These are phyloP conservation scores for Quiscalus mexicanus DNA, from an alignment of 2,113 vertebrate species.

Conservation along the genomic window DNA sequence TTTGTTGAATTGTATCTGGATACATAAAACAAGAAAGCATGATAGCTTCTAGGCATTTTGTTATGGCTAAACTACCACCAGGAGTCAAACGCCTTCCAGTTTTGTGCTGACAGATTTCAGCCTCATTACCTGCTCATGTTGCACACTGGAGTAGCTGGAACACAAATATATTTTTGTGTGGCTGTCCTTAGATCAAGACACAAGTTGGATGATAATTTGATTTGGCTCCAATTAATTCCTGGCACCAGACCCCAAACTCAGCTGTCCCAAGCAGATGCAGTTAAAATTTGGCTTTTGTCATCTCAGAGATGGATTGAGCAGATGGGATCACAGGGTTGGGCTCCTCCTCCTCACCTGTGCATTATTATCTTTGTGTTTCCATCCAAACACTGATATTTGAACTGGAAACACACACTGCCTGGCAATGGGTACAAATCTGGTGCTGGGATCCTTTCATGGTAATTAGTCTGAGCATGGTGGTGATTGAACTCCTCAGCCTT, in stretches of 20 bases:
- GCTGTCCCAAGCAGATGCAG: background rate
- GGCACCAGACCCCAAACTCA: background rate
- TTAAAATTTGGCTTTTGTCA: background rate
- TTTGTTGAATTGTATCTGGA: background rate
- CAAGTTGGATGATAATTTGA: background rate
- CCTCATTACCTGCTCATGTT: background rate
- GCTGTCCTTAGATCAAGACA: background rate
- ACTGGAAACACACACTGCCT: background rate
- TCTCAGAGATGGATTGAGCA: background rate
- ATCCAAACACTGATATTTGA: background rate
- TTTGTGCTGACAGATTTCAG: background rate
- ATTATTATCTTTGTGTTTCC: background rate
- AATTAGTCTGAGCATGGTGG: background rate
- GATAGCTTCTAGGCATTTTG: background rate
- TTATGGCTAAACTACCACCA: rapidly evolving
- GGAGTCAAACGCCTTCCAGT: rapidly evolving
- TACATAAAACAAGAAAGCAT: background rate
- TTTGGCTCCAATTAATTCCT: background rate
- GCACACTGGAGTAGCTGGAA: background rate
- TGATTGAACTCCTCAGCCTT: background rate
- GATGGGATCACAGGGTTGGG: background rate
- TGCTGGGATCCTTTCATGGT: background rate
- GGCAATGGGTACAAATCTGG: background rate
- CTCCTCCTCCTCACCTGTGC: conserved; percentile 2
- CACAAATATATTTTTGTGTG: background rate